phyloP scores from a whole-genome alignment of 2,888 invertebrate species.

The Aspidapion aeneum region DNA sequence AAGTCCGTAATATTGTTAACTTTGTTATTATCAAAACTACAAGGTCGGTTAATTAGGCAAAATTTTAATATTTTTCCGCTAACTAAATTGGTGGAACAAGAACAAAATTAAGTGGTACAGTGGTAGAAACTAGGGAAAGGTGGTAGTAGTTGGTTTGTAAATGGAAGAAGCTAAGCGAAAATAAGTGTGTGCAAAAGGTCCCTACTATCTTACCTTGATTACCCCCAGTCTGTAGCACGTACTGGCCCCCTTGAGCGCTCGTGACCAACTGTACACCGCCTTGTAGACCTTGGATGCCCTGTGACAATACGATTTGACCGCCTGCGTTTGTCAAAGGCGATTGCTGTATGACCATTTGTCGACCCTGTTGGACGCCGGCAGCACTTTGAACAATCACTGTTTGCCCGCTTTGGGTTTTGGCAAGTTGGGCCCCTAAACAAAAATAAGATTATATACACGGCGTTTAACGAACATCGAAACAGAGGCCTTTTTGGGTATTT shows the following conservation, averaged over 20 bases:
- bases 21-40: too few species aligned
- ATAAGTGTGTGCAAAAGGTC: too few species aligned
- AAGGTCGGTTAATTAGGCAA: too few species aligned
- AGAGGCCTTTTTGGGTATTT: too few species aligned
- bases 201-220: constrained; percentile 58
- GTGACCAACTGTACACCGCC: constrained; percentile 51
- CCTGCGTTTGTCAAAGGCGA: constrained; percentile 28
- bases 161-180: too few species aligned
- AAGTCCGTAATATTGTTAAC: too few species aligned
- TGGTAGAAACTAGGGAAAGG: too few species aligned
- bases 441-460: constrained; percentile 15
- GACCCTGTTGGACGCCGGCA: constrained; percentile 38
- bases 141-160: too few species aligned
- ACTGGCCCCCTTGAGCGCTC: constrained; percentile 48
- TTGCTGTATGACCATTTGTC: constrained; percentile 43
- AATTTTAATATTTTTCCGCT: too few species aligned
- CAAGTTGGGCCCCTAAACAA: constrained; percentile 38
- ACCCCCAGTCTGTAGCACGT: constrained; percentile 51
- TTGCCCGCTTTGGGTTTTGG: constrained; percentile 42
- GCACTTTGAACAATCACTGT: constrained; percentile 46
- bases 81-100: too few species aligned
- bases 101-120: too few species aligned
- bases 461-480: constrained; percentile 20
- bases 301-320: constrained; percentile 44
- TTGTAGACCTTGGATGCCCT: constrained; percentile 36